phyloP scores from a whole-genome alignment of 1,140 invertebrate genomes.

The Hylaeus anthracinus region DNA sequence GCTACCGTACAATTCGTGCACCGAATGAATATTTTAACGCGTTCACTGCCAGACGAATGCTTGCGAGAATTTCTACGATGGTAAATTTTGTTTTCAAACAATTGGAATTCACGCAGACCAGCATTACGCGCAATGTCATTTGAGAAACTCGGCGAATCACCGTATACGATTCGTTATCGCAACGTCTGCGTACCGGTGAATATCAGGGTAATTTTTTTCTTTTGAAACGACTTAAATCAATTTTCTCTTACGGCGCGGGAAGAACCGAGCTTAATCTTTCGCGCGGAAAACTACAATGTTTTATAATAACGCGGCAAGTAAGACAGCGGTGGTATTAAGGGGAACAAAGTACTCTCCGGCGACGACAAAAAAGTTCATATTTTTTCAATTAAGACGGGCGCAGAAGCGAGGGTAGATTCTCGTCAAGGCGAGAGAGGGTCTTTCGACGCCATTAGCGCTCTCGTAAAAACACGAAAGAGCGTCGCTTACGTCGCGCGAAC shows the following conservation, averaged over 20 bases:
- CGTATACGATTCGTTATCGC: background rate
- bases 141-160: too few species aligned
- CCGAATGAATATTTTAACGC: too few species aligned
- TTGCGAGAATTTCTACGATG: too few species aligned
- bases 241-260: slow-evolving; percentile 36
- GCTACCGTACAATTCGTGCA: too few species aligned
- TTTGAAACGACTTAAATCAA: slow-evolving; percentile 53
- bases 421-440: slow-evolving; percentile 60
- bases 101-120: too few species aligned
- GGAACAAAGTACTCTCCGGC: slow-evolving; percentile 72
- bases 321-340: slow-evolving; percentile 65
- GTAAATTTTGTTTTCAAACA: too few species aligned
- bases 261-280: slow-evolving; percentile 56
- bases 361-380: slow-evolving; percentile 79
- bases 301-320: slow-evolving; percentile 76
- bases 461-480: slow-evolving; percentile 66
- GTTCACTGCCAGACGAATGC: too few species aligned
- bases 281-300: slow-evolving; percentile 66
- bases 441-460: slow-evolving; percentile 73
- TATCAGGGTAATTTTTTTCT: slow-evolving; percentile 2
- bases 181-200: background rate
- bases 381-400: slow-evolving; percentile 78
- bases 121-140: too few species aligned
- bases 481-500: slow-evolving; percentile 49
- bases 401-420: slow-evolving; percentile 68